A percentile compares a stretch with the other conserved stretches of the same genome.
Evolutionary conservation across 2,888 invertebrate species (phyloP).

Genomic region (Agrochola lota): DNA sequence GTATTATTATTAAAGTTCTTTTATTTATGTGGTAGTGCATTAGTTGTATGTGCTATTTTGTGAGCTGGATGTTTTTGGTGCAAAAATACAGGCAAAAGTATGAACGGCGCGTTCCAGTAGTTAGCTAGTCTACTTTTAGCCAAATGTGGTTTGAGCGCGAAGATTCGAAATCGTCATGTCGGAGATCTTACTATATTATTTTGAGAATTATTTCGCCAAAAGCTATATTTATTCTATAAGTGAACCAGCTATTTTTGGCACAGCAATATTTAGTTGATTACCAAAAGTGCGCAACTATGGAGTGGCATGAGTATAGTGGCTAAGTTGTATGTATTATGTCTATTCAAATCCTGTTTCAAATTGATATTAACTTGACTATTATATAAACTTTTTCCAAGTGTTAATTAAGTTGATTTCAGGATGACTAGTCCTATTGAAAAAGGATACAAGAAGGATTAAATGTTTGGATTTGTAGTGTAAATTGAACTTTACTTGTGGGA

Average conservation of each 20-base stretch:
- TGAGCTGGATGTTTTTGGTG: background rate
- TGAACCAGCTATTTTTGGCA: background rate
- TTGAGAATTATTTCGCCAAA: background rate
- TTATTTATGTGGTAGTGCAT: background rate
- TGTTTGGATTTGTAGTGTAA: too few species aligned
- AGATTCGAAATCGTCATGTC: background rate
- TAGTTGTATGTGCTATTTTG: background rate
- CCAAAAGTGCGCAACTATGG: background rate
- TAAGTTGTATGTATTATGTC: too few species aligned
- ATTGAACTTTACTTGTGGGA: too few species aligned
- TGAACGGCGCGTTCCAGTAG: constrained; percentile 30
- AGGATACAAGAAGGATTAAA: too few species aligned
- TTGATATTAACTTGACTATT: too few species aligned
- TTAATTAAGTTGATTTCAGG: too few species aligned
- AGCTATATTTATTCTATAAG: background rate
- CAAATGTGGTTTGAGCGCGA: constrained; percentile 27
- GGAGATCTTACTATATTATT: background rate
- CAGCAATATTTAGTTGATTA: background rate
- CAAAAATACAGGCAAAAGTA: background rate
- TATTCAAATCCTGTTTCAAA: too few species aligned
- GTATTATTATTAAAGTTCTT: background rate
- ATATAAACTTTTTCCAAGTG: too few species aligned
- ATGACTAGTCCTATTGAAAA: too few species aligned
- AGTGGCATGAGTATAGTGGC: background rate
- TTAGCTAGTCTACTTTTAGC: background rate